phyloP scores from a whole-genome alignment of 2,797 vertebrate genomes.

The Pogonophryne albipinna region DNA sequence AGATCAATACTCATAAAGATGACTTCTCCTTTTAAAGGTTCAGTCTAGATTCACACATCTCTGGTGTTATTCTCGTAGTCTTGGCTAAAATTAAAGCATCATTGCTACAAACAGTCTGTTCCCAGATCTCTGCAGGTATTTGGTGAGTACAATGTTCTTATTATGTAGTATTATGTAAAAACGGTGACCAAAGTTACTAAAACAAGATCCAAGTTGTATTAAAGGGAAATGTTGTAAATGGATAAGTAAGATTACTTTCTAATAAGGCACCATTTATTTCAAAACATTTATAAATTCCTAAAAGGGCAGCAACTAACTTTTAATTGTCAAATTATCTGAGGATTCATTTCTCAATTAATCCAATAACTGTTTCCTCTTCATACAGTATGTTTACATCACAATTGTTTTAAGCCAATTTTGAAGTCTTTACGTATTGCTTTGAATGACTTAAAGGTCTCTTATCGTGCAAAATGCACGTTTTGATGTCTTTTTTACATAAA shows the following conservation, averaged over 20 bases:
- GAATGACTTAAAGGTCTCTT: no score
- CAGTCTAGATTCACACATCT: no score
- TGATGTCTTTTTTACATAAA: no score
- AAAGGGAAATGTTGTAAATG: not conserved
- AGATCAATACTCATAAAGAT: no score
- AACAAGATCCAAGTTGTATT: not conserved
- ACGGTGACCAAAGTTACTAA: not conserved
- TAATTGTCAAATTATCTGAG: not conserved
- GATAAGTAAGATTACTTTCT: not conserved
- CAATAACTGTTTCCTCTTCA: not conserved
- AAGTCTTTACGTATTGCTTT: no score
- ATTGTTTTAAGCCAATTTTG: not conserved
- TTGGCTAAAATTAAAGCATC: no score
- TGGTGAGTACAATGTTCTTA: not conserved
- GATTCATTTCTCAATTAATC: not conserved
- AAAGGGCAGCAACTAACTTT: not conserved
- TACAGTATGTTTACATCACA: not conserved
- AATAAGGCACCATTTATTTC: conserved; percentile 9
- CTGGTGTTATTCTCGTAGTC: no score
- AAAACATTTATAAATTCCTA: not conserved
- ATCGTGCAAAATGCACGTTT: no score
- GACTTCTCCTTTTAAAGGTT: no score
- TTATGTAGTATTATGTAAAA: not conserved
- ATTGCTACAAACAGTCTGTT: not conserved
- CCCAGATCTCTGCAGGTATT: not conserved